Conservation (phyloP, 37 sponge, comb jelly and placozoan species). For the Tethya wilhelma region DNA sequence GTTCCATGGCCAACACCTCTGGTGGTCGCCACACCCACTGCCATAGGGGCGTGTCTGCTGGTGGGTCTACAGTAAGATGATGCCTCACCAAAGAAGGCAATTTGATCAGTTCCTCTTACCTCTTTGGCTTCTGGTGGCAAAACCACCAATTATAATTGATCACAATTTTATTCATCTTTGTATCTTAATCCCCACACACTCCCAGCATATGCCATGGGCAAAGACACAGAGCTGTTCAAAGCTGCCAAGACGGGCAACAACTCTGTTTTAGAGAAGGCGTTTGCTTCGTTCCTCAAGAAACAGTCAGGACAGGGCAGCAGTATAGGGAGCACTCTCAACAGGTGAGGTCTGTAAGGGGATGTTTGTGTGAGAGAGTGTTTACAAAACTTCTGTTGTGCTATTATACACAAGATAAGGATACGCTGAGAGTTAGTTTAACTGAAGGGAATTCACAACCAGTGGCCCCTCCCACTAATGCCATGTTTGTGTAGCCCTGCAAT, state of each 20-base stretch:
- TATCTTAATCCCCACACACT: background rate
- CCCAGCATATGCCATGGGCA: slow-evolving; percentile 62
- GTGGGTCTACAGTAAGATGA: too few species aligned
- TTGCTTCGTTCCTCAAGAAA: slow-evolving; percentile 45
- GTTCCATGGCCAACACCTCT: too few species aligned
- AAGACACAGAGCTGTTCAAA: slow-evolving; percentile 65
- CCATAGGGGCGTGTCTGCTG: too few species aligned
- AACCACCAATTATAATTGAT: too few species aligned
- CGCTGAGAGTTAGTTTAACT: background rate
- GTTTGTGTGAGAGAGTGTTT: slow-evolving; percentile 18
- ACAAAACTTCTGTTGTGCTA: background rate
- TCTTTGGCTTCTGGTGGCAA: too few species aligned
- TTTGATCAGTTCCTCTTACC: too few species aligned
- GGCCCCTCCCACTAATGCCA: too few species aligned
- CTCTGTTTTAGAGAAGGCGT: slow-evolving; percentile 53
- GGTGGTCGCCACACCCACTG: too few species aligned
- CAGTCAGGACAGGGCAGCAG: background rate
- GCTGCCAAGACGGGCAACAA: slow-evolving; percentile 79
- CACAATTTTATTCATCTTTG: background rate
- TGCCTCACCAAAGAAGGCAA: too few species aligned
- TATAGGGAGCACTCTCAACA: background rate
- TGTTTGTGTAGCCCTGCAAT: too few species aligned
- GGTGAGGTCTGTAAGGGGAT: slow-evolving; percentile 8
- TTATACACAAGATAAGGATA: background rate
- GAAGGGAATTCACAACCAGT: too few species aligned